These are phyloP conservation scores for Lordiphosa clarofinis DNA, from an alignment of 1,140 invertebrate genomes.

Conservation along the genomic window DNA sequence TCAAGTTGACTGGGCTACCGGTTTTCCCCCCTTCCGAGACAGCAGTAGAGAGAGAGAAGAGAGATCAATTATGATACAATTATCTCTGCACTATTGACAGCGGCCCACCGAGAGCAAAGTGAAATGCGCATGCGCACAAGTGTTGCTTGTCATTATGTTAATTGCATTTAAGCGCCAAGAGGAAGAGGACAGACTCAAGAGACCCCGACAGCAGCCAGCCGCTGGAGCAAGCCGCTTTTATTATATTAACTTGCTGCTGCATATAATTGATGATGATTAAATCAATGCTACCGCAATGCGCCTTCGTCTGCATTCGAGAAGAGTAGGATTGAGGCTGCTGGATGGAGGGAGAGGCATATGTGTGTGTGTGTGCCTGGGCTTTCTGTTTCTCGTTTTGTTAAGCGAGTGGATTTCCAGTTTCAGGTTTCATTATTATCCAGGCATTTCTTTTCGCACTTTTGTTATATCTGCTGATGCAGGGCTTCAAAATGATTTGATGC, in stretches of 20 bases:
- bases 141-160: constrained; percentile 78
- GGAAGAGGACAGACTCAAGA: constrained; percentile 17
- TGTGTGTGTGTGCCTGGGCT: constrained; percentile 16
- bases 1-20: constrained; percentile 41
- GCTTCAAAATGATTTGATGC: too few species aligned
- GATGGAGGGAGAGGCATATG: constrained; percentile 3
- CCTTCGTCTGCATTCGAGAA: constrained; percentile 40
- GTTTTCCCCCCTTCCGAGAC: constrained; percentile 33
- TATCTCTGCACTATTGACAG: constrained; percentile 70
- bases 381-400: constrained; percentile 6
- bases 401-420: constrained; percentile 19
- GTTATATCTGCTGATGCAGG: neutral
- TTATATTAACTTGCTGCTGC: constrained; percentile 77
- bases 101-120: constrained; percentile 35
- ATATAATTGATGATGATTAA: constrained; percentile 78
- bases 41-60: neutral
- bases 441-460: constrained; percentile 7
- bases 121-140: constrained; percentile 75
- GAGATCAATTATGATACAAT: constrained; percentile 75
- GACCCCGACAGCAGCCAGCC: constrained; percentile 7
- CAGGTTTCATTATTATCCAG: constrained; percentile 34
- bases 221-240: constrained; percentile 51
- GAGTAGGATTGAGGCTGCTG: constrained; percentile 5
- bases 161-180: constrained; percentile 73
- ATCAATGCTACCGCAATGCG: constrained; percentile 77